Evolutionary conservation across 2,113 vertebrate species (phyloP).

Genomic region (Dunckerocampus dactyliophorus): DNA sequence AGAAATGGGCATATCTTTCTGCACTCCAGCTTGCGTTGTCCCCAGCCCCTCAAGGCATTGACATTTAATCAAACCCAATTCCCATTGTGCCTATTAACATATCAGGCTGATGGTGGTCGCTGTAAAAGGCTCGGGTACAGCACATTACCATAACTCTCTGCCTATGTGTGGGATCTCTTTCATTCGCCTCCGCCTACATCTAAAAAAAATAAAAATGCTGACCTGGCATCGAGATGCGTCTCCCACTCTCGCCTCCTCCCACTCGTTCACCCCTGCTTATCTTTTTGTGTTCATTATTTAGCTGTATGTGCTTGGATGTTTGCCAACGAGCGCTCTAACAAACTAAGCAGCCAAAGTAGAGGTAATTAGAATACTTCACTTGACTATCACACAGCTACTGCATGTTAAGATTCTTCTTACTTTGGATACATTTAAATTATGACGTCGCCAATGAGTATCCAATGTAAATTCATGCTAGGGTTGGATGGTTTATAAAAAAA

Average conservation of each 20-base stretch:
- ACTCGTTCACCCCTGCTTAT: slow-evolving; percentile 44
- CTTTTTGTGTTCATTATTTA: slow-evolving; percentile 71
- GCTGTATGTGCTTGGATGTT: slow-evolving; percentile 39
- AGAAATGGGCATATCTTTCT: slow-evolving; percentile 45
- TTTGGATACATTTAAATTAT: slow-evolving; percentile 2
- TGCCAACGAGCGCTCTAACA: slow-evolving; percentile 44
- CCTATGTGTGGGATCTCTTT: slow-evolving; percentile 54
- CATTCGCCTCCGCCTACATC: slow-evolving; percentile 44
- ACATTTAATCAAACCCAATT: slow-evolving; percentile 76
- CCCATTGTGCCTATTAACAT: slow-evolving; percentile 71
- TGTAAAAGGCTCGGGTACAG: slow-evolving; percentile 60
- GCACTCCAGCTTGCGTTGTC: background rate
- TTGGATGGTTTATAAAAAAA: no score
- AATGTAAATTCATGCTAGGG: no score
- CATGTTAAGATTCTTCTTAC: slow-evolving; percentile 12
- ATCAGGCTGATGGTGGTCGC: slow-evolving; percentile 56
- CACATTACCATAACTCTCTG: slow-evolving; percentile 70
- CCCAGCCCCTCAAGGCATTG: slow-evolving; percentile 59
- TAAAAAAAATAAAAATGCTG: slow-evolving; percentile 56
- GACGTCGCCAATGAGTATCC: no score
- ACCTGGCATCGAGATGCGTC: slow-evolving; percentile 26
- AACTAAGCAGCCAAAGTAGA: slow-evolving; percentile 28
- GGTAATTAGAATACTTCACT: slow-evolving; percentile 50
- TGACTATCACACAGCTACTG: slow-evolving; percentile 30
- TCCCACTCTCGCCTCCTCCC: slow-evolving; percentile 10